These are phyloP conservation scores for Zonitis immaculata DNA, from an alignment of 2,888 invertebrate species.

Conservation along the genomic window DNA sequence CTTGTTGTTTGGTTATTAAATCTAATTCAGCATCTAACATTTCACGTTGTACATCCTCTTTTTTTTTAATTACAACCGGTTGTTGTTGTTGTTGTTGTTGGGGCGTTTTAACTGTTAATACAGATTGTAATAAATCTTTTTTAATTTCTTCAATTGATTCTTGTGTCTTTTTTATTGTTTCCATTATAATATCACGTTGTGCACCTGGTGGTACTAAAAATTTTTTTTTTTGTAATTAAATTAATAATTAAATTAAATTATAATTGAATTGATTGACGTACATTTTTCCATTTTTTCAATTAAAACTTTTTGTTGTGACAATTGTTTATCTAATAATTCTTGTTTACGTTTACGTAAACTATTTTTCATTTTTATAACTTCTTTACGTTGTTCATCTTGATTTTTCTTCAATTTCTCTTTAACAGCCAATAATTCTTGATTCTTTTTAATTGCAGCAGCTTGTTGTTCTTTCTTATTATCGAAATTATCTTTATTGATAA, in stretches of 20 bases:
- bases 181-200: constrained; percentile 70
- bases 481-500: constrained; percentile 23
- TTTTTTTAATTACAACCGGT: constrained; percentile 53
- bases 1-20: constrained; percentile 81
- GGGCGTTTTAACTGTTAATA: constrained; percentile 44
- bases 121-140: constrained; percentile 54
- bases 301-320: constrained; percentile 81
- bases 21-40: constrained; percentile 88
- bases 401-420: constrained; percentile 68
- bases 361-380: constrained; percentile 69
- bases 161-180: constrained; percentile 77
- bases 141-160: constrained; percentile 75
- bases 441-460: constrained; percentile 52
- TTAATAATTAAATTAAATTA: no score
- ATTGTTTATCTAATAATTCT: constrained; percentile 79
- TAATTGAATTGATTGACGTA: no score
- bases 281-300: constrained; percentile 77
- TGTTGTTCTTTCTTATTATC: constrained; percentile 45
- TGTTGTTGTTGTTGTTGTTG: constrained; percentile 9
- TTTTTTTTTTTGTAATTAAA: no score
- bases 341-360: constrained; percentile 82
- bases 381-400: constrained; percentile 70
- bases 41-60: constrained; percentile 82
- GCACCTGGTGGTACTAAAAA: constrained; percentile 64
- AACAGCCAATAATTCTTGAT: constrained; percentile 56